phyloP scores from a whole-genome alignment of 1,140 invertebrate genomes.

The Lethocerus indicus region DNA sequence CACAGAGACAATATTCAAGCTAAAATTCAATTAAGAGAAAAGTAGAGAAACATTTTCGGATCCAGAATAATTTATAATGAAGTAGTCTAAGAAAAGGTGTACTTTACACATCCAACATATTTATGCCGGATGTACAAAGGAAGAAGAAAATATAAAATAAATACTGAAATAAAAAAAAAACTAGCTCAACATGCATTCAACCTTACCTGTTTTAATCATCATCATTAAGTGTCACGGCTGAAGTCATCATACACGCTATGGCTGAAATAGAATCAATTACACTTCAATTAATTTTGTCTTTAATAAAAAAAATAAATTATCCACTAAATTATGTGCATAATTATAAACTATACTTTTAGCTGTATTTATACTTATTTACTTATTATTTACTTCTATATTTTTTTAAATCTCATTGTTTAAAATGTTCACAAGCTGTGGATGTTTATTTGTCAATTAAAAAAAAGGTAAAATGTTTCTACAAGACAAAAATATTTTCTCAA shows the following conservation, averaged over 20 bases:
- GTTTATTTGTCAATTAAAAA: no score
- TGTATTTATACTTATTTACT: no score
- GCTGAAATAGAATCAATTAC: conserved; percentile 16
- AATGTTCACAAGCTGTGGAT: no score
- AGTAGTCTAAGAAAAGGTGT: background rate
- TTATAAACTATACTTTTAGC: background rate
- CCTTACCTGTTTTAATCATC: conserved; percentile 68
- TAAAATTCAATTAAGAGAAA: no score
- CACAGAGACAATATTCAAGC: no score
- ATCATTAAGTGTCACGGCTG: conserved; percentile 60
- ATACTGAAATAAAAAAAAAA: conserved; percentile 1
- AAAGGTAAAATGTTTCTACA: no score
- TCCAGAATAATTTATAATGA: no score
- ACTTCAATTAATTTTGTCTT: conserved; percentile 19
- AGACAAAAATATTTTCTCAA: no score
- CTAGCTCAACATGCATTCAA: conserved; percentile 15
- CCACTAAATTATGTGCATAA: background rate
- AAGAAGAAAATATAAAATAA: conserved; percentile 1
- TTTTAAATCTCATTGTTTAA: no score
- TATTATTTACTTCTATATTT: no score
- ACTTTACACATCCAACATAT: background rate
- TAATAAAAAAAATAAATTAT: background rate
- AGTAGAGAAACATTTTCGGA: no score
- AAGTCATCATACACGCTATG: conserved; percentile 65
- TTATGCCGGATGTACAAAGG: background rate